Evolutionary conservation across 2,888 invertebrate genomes (phyloP), one percentile per base, ranked within the genome.

Genomic region (Hypena proboscidalis): DNA sequence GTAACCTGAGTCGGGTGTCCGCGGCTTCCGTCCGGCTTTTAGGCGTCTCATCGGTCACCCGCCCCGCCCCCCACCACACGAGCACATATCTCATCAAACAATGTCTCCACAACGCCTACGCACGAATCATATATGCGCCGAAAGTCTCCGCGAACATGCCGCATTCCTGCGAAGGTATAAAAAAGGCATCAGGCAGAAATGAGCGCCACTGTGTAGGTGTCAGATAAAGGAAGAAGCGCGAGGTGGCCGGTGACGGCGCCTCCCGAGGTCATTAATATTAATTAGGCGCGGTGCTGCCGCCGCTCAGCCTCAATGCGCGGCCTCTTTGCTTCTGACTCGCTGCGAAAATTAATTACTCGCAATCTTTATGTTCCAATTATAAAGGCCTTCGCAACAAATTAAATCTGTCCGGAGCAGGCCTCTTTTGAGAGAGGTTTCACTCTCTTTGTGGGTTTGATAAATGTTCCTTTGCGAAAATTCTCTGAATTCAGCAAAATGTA

Each of bases 361-460:
- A 90, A 90, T 90, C 90, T 90, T 90, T 90, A 90, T 90, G 87
- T 90, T 90, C 90, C 90, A 90, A 90, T 90, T 90, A 90, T 90
- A 90, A 90, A 90, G 83, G 90, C 90, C 90, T 90, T 90, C 85
- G 90, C 88, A 88, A 90, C 90, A 90, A 90, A 90, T 90, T 90
- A 90, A 90, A 90, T 90, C 90, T 90, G 90, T 90, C 90, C 85
- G 80, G 76, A 82, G 84, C 90, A 90, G 89, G 85, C 85, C 82
- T 81, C 89, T 87, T 90, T 90, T 87, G 82, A 90, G 90, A 88
- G 87, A 87, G 87, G 85, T 86, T 87, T 89, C 85, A 85, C 89
- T 90, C 84, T 86, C 89, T 90, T 90, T 90, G 90, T 90, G 82
- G 81, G 82, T 83, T 89, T 90, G 90, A 90, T 90, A 90, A 90